Base-by-base conservation (phyloP, 2,113 vertebrate genomes). In the Sander lucioperca region DNA sequence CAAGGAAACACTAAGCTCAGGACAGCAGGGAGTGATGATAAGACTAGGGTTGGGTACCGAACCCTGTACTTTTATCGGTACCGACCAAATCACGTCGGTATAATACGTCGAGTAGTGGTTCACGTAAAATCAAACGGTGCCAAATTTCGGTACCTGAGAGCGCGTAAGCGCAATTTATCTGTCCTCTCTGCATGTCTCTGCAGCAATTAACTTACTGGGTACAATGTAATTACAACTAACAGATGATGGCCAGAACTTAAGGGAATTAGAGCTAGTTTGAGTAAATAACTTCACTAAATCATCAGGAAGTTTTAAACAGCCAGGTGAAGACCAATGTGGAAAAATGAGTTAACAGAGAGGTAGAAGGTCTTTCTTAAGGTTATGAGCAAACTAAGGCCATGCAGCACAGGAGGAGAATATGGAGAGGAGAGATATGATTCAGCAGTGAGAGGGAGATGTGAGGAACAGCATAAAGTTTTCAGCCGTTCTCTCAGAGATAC, bases 371-470 rank as follows among this genome's bases (percentile, higher is more conserved):
- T 77, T 16, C 54, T 73, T 13, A 79, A 81, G 79, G 79, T 64
- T 43, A 81, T 74, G 64, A 67, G 68, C 56, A 82, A 77, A 88
- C 82, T 53, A 80, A 80, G 66, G 70, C 2, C 21, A 43, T 43
- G 39, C 39, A 51, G 62, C 54, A 48, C 65, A 80, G 81, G 70
- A 18, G 74, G 76, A 74, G 67, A 85, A 74, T 19, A 25, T 79
- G 88, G 64, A 74, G 54, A 50, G 56, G 59, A 82, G 79, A 77
- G 84, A 88, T 88, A 83, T 68, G 6, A 88, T 86, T 86, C 78
- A 82, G 72, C 63, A 54, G 65, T 36, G 69, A 86, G 74, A 59
- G 27, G 54, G 19, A 3, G 81, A 76, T 61, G 82, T 77, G 75
- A 72, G 64, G 63, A 66, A 58, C 66, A 58, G 74, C 80, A 53